Evolutionary conservation across 2,888 invertebrate species (phyloP).

Genomic region (Cheilosia vulpina): DNA sequence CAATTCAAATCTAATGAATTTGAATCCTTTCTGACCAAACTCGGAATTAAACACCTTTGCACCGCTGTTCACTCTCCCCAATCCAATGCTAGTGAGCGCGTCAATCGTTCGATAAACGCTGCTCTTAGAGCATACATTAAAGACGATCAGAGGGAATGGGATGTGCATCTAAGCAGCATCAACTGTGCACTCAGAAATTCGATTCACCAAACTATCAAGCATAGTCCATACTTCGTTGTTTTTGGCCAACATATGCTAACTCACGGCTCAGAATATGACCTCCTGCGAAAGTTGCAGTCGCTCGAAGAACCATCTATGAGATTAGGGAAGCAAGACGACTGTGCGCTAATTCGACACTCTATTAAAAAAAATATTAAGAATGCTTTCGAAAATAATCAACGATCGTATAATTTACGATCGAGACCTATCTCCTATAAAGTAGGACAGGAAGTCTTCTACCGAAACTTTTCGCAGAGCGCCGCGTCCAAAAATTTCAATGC

Average conservation of each 20-base stretch:
- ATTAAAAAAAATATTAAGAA: not conserved
- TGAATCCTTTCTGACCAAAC: not conserved
- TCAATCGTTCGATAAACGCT: too few relatives aligned
- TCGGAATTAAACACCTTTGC: not conserved
- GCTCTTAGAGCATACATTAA: not conserved
- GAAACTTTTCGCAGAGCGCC: not conserved
- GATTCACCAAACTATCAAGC: not conserved
- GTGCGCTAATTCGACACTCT: not conserved
- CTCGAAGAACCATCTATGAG: not conserved
- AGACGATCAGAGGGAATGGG: not conserved
- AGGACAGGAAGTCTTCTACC: not conserved
- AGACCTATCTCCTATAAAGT: not conserved
- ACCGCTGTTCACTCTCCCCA: not conserved
- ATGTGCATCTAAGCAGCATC: not conserved
- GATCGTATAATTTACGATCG: not conserved
- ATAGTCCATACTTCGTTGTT: not conserved
- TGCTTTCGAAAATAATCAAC: not conserved
- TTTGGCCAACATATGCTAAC: conserved; percentile 2
- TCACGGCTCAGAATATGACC: not conserved
- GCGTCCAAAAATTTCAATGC: not conserved
- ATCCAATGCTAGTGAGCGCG: too few relatives aligned
- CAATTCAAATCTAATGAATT: not conserved
- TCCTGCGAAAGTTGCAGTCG: not conserved
- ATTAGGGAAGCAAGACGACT: not conserved
- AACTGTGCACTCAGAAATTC: not conserved